phyloP scores from a whole-genome alignment of 1,140 invertebrate species.

The Microvelia longipes region DNA sequence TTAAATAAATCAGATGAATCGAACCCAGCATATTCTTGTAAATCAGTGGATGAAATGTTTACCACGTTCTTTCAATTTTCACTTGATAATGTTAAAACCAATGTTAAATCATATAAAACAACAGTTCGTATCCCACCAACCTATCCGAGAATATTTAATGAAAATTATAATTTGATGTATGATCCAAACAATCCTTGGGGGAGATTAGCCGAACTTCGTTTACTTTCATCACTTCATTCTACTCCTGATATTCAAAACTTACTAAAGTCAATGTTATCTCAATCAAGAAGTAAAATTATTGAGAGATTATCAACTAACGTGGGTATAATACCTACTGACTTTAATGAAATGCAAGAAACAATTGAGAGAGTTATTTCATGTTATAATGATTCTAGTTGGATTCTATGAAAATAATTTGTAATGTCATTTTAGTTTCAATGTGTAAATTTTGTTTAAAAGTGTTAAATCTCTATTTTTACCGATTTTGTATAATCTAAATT shows the following conservation, averaged over 20 bases:
- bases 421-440: too few relatives aligned
- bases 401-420: neutral
- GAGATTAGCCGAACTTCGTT: neutral
- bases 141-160: conserved; percentile 7
- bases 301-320: neutral
- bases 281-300: neutral
- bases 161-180: conserved; percentile 1
- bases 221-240: neutral
- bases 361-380: neutral
- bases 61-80: neutral
- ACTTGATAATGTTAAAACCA: neutral
- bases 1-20: neutral
- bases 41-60: neutral
- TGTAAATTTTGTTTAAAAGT: too few relatives aligned
- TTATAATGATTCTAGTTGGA: neutral
- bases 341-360: neutral
- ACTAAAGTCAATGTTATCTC: too few relatives aligned
- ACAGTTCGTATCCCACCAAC: neutral
- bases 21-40: neutral
- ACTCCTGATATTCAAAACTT: neutral
- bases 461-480: too few relatives aligned
- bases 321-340: neutral
- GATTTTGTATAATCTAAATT: too few relatives aligned
- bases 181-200: neutral
- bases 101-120: neutral